Evolutionary conservation across 2,113 vertebrate species (phyloP), one percentile per base, ranked within the genome.

Genomic region (Canis aureus): DNA sequence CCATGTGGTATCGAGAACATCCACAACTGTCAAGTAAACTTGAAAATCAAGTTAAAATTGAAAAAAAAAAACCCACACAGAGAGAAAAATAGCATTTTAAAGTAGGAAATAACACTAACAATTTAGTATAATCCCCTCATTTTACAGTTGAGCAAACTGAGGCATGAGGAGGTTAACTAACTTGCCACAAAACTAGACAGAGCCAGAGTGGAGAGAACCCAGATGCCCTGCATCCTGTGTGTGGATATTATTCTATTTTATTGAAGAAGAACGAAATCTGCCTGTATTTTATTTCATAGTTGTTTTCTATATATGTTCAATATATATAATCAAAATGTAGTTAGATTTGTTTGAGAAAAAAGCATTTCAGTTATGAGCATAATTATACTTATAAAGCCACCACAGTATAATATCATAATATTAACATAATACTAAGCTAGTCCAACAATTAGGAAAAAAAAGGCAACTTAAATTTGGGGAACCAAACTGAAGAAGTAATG

Each of bases 211-310:
- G 32, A 88, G 49, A 79, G 1, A 76, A 35, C 3, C 23, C 59
- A 8, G n/a, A 55, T 0, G 2, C 3, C 23, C 32, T 8, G 1
- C 12, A 11, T 20, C 74, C 9, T 8, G 3, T 15, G 12, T 27
- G 15, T 29, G 49, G 59, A 25, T 25, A 10, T 51, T 17, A 16
- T 10, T 43, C 27, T 16, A 5, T n/a, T n/a, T 57, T 32, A 35
- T 0, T n/a, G 53, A 53, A 43, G 29, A 78, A 59, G 19, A 69
- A n/a, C 3, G 38, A 69, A 67, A 57, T 32, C 7, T 57, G 8
- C 15, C 51, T 20, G 22, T 29, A 25, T 69, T 93, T 74, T 32
- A 64, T 13, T 66, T 66, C 43, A 66, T 19, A 25, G 1, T 25
- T 27, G 9, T 22, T 43, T 43, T 43, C 43, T 27, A 64, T 53